These are phyloP conservation scores for Philaethria dido DNA, from an alignment of 2,888 invertebrate species.

Conservation along the genomic window DNA sequence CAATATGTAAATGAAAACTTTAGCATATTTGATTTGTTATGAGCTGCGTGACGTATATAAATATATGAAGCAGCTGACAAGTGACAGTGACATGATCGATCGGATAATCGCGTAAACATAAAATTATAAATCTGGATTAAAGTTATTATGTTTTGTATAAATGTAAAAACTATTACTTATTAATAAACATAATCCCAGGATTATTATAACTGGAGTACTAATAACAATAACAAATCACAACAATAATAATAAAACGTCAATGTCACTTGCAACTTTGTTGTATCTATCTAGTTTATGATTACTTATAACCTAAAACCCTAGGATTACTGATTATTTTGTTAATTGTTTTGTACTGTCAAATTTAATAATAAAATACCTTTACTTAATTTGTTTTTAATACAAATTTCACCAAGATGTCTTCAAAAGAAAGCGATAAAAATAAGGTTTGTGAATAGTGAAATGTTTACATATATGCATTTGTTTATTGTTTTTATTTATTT, in stretches of 20 bases:
- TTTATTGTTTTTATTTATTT: conserved; percentile 13
- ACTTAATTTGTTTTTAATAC: neutral
- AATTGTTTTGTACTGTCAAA: neutral
- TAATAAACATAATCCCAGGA: no score
- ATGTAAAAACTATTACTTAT: no score
- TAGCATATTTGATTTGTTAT: conserved; percentile 24
- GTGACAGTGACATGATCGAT: conserved; percentile 14
- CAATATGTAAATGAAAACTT: conserved; percentile 1
- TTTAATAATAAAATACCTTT: neutral
- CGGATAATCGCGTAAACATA: neutral
- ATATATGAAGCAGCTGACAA: conserved; percentile 17
- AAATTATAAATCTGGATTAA: neutral
- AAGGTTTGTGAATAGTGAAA: conserved; percentile 55
- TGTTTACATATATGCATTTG: neutral
- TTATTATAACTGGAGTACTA: no score
- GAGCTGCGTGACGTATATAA: conserved; percentile 29
- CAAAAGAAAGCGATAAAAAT: conserved; percentile 74
- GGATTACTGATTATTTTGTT: neutral
- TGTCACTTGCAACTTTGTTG: neutral
- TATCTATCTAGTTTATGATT: neutral
- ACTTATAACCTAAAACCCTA: conserved; percentile 7
- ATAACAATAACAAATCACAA: neutral
- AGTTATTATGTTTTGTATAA: no score
- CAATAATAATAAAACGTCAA: neutral
- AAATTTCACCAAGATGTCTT: conserved; percentile 58